phyloP scores from a whole-genome alignment of 1,140 invertebrate species.

The Meloidogyne chitwoodi region DNA sequence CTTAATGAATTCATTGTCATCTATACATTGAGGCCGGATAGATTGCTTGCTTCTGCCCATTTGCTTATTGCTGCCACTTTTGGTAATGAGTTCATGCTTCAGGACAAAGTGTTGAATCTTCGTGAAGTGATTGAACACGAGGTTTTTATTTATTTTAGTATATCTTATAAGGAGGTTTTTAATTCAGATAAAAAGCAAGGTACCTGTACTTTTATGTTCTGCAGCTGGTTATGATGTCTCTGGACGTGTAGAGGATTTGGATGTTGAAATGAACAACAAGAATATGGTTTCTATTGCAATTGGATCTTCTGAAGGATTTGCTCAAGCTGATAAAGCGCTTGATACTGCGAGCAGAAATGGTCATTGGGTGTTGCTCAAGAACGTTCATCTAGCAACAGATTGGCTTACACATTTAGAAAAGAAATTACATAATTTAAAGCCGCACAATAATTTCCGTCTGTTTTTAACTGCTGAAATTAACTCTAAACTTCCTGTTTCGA shows the following conservation, averaged over 20 bases:
- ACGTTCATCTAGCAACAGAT: conserved; percentile 94
- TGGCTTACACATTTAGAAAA: conserved; percentile 99
- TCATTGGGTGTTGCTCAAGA: conserved; percentile 96
- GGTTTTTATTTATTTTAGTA: conserved; percentile 21
- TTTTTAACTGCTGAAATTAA: conserved; percentile 79
- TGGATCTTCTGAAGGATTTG: conserved; percentile 96
- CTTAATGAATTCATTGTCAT: conserved; percentile 85
- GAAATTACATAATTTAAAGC: conserved; percentile 84
- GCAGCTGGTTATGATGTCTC: conserved; percentile 97
- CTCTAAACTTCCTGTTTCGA: conserved; percentile 65
- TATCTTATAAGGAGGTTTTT: not conserved
- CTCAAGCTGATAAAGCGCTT: conserved; percentile 73
- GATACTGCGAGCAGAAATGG: conserved; percentile 78
- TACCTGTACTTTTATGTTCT: conserved; percentile 89
- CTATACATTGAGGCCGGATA: conserved; percentile 87
- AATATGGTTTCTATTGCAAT: conserved; percentile 90
- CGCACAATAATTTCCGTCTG: conserved; percentile 78
- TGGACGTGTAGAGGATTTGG: conserved; percentile 90
- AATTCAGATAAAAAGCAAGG: conserved; percentile 70
- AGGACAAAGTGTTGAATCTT: conserved; percentile 88
- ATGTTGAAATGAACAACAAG: conserved; percentile 77
- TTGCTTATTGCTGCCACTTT: conserved; percentile 80
- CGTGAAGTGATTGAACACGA: conserved; percentile 81
- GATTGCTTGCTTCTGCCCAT: conserved; percentile 82
- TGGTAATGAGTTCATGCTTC: conserved; percentile 79